A percentile compares a stretch with the other conserved stretches of the same genome.
These are phyloP conservation scores for Corvus cornix DNA, from an alignment of 2,113 vertebrate species.

Conservation along the genomic window DNA sequence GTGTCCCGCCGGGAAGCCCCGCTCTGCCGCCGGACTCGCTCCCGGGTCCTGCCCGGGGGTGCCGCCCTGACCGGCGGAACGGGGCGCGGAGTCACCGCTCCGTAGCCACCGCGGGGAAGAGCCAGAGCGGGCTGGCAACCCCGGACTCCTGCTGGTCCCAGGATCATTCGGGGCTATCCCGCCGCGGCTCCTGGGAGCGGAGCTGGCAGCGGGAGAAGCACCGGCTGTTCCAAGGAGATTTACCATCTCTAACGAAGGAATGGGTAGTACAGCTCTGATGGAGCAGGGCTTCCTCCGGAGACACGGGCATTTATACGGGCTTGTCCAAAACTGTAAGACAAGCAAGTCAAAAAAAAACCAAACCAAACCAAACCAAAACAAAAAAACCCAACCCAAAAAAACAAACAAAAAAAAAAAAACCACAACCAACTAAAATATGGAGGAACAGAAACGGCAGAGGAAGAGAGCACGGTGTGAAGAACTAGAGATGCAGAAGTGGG, in stretches of 20 bases:
- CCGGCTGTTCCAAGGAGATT: fast-evolving
- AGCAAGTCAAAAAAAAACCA: not conserved
- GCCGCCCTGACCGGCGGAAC: not conserved
- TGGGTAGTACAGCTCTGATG: not conserved
- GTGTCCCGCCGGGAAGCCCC: not conserved
- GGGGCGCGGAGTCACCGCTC: not conserved
- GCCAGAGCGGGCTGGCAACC: fast-evolving
- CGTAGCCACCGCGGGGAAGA: fast-evolving
- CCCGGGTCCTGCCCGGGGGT: no score
- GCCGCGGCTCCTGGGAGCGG: not conserved
- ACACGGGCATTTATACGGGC: fast-evolving
- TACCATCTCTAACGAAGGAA: fast-evolving
- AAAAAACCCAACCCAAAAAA: no score
- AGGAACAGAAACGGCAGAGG: not conserved
- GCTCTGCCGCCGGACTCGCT: not conserved
- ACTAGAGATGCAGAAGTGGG: constrained; percentile 8
- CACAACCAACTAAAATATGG: no score
- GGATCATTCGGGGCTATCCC: fast-evolving
- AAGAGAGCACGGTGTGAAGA: not conserved
- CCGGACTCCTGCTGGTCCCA: not conserved
- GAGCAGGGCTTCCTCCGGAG: not conserved
- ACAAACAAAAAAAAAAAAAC: not conserved
- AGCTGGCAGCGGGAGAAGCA: not conserved
- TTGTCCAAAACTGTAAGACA: not conserved
- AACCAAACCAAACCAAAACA: no score